Base-by-base conservation (phyloP, 2,797 vertebrate genomes). In the Ispidina lecontei region DNA sequence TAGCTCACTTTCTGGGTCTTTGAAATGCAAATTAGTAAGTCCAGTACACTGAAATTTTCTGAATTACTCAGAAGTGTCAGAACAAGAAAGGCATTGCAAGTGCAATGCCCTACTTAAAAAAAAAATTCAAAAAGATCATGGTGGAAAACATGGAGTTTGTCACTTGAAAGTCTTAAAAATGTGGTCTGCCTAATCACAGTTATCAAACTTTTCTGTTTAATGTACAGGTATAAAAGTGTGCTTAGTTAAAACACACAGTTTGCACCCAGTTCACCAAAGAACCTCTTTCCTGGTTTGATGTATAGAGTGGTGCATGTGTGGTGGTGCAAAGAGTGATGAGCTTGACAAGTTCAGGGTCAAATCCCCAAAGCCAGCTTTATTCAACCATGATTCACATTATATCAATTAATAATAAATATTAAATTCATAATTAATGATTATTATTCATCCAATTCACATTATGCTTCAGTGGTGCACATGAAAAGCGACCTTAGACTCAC, bases 11-110 rank as follows among this genome's bases (percentile, higher is more conserved):
- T 63, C 75, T 54, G 79, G 35, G 25, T 31, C 69, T 95, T 97
- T 96, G 90, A 95, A 97, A 89, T 96, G 75, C 86, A 92, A 96
- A 95, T 93, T 49, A 41, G 17, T 33, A 59, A 92, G 63, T 89
- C 78, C 84, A 89, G 33, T 71, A 90, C 89, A 58, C 43, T 93
- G 71, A 94, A 97, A 91, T 68, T 80, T 75, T 92, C 81, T 63
- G 58, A 91, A 93, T 91, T 89, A 83, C 74, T 93, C 84, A 63
- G 65, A 87, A 72, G 77, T 71, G 78, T 71, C 90, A 94, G 75
- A 90, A 92, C 64, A 95, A 93, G 68, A 93, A 91, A 92, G 46
- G 75, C 56, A 93, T 43, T 78, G 83, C 63, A 82, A 90, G 62
- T 10, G 26, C 62, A 86, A 51, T 89, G 76, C 35, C 86, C 73